phyloP scores from a whole-genome alignment of 2,113 vertebrate species.

The Heptranchias perlo region DNA sequence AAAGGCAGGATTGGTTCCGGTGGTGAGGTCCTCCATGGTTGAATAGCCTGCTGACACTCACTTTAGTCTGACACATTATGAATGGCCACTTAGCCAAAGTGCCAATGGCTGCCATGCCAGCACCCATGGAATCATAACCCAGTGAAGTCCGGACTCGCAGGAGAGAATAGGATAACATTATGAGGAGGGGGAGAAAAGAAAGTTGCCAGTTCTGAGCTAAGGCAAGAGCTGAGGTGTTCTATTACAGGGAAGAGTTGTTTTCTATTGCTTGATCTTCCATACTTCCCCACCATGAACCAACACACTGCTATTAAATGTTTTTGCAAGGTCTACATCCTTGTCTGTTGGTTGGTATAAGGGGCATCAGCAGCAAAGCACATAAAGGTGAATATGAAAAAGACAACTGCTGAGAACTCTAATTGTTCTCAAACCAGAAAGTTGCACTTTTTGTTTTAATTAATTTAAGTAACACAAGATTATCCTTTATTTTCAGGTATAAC shows the following conservation, averaged over 20 bases:
- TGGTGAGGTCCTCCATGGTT: not conserved
- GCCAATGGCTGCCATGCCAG: not conserved
- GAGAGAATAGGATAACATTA: not conserved
- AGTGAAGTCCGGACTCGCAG: not conserved
- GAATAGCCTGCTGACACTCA: not conserved
- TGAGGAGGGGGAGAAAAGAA: not conserved
- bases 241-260: not conserved
- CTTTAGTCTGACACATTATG: not conserved
- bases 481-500: constrained; percentile 72
- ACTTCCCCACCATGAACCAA: not conserved
- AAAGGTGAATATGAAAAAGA: not conserved
- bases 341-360: not conserved
- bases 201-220: not conserved
- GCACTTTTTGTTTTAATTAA: not conserved
- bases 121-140: not conserved
- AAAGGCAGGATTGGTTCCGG: not conserved
- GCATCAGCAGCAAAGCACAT: not conserved
- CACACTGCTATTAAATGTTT: not conserved
- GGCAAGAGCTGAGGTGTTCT: not conserved
- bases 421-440: not conserved
- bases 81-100: not conserved
- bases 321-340: not conserved
- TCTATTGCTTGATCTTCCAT: not conserved
- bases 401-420: not conserved
- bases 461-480: constrained; percentile 17